phyloP scores from a whole-genome alignment of 2,888 invertebrate species.

The Hirtodrosophila trivittata region DNA sequence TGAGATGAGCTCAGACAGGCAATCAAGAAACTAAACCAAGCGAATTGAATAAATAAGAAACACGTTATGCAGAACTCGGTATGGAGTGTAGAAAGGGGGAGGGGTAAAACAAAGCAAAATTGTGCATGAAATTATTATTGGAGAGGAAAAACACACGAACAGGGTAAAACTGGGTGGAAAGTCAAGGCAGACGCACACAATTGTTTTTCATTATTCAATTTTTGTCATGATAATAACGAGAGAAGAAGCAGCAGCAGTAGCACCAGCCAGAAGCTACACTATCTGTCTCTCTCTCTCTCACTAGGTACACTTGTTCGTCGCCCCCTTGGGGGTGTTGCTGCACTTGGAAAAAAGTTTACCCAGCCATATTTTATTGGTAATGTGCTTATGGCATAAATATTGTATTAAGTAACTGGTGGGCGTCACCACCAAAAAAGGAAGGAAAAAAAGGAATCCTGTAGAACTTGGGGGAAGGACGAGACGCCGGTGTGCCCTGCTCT shows the following conservation, averaged over 20 bases:
- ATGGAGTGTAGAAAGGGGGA: background rate
- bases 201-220: conserved; percentile 81
- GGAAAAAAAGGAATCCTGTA: conserved; percentile 3
- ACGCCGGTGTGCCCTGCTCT: conserved; percentile 16
- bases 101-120: conserved; percentile 69
- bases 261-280: conserved; percentile 16
- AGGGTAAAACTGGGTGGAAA: conserved; percentile 36
- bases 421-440: conserved; percentile 70
- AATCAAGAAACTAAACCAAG: conserved; percentile 79
- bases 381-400: conserved; percentile 81
- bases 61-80: conserved; percentile 47
- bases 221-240: conserved; percentile 68
- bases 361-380: conserved; percentile 81
- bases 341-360: conserved; percentile 60
- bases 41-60: conserved; percentile 79
- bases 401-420: conserved; percentile 81
- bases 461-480: conserved; percentile 9
- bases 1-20: conserved; percentile 52
- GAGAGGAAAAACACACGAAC: conserved; percentile 17
- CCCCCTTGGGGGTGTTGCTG: conserved; percentile 27
- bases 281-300: conserved; percentile 25
- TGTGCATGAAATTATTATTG: conserved; percentile 77
- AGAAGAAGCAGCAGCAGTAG: conserved; percentile 27
- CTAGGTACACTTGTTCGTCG: conserved; percentile 22
- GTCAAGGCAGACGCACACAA: conserved; percentile 67